Evolutionary conservation across 2,797 vertebrate species (phyloP), one percentile per base, ranked within the genome.

Genomic region (Agapornis canus): DNA sequence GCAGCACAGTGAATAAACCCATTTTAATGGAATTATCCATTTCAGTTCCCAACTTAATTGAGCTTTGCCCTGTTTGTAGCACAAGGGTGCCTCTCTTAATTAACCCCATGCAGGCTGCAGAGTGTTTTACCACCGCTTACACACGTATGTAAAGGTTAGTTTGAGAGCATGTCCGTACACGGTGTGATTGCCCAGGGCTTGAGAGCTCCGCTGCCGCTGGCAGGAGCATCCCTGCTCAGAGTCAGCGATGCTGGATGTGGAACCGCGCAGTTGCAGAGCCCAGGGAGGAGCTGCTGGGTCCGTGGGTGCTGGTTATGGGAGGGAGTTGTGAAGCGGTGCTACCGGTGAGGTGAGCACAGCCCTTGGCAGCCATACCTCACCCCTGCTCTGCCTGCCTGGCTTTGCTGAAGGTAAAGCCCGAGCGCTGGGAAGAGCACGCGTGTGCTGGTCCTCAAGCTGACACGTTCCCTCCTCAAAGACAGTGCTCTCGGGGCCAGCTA

Each of bases 11-110:
- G 84, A 90, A 52, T 66, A 93, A 96, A 82, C 63, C 80, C 72
- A 25, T 93, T 95, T 92, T 86, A 96, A 95, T 94, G 88, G 95
- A 90, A 96, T 97, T 92, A 93, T 95, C 94, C 89, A 73, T 98
- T 95, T 82, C 94, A 90, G 54, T 76, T 95, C 93, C 95, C 81
- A 54, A 92, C 78, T 79, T 94, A 92, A 95, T 94, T 85, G 76
- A 42, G 61, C 76, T 88, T 82, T 96, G 94, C 94, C 90, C 96
- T 84, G 65, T 42, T 65, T 31, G 45, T 11, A 63, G 87, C 89
- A 78, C 65, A 39, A 83, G 77, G 83, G 75, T 59, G 92, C 85
- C 90, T 96, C 91, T 95, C 78, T 72, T 79, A 63, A 49, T 81
- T 95, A 94, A 93, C 95, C 94, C 94, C 64, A 5, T 7, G 83